Evolutionary conservation across 1,140 invertebrate species (phyloP), one percentile per base, ranked within the genome.

Genomic region (Nomia melanderi): DNA sequence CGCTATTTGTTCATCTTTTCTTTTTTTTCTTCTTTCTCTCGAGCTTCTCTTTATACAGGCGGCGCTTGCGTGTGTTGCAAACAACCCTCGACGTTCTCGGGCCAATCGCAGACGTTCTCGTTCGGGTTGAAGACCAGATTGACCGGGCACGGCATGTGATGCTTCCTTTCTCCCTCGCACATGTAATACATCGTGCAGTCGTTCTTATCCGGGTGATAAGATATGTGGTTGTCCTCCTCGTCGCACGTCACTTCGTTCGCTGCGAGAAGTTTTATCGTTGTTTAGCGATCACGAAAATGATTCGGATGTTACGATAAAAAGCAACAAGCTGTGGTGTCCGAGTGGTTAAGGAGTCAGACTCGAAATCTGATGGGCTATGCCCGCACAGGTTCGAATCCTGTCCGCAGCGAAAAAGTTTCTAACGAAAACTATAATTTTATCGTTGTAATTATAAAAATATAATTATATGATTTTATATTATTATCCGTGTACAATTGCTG

Each of bases 121-220:
- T 97, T 96, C 2, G 95, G 95, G 92, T 98, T 98, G 93, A 98
- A 98, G 0, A 98, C 98, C 33, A 98, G 93, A 90, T 98, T 97
- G n/a, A 95, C 94, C 1, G 98, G 98, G 90, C 97, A 98, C n/a
- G 97, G 97, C 97, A 98, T 98, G 92, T 98, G 97, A 90, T 98
- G 97, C 87, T 97, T 97, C n/a, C 97, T 93, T 89, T 97, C 97
- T 12, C 97, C 98, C 93, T 98, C 97, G 88, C 97, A 98, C 97
- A 98, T 98, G 92, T 97, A 98, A 90, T 98, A 98, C 93, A 96
- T 96, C 31, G 96, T 97, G 91, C 98, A 98, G 88, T 98, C 97
- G 23, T 95, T 95, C 90, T 97, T 97, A 89, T 98, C 98, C 9
- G 95, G 93, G 87, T 98, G 97, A 91, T 98, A 98, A 70, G 96